Evolutionary conservation across 2,797 vertebrate species (phyloP).

Genomic region (Dromococcyx pavoninus): DNA sequence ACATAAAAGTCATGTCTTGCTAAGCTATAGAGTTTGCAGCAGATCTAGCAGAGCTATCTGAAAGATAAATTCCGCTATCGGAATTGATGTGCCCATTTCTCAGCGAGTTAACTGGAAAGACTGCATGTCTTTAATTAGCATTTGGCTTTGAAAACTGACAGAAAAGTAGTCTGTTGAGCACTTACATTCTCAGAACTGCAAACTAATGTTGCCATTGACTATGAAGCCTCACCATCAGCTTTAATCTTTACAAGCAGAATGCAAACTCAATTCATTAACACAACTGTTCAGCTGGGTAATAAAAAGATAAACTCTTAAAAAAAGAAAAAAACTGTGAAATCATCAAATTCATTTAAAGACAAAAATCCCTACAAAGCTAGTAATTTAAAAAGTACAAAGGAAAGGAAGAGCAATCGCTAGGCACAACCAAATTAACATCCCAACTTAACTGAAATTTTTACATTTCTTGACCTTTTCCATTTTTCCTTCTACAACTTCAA

Average conservation of each 20-base stretch:
- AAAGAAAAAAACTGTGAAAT: neutral
- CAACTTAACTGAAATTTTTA: conserved; percentile 34
- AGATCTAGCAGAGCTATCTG: neutral
- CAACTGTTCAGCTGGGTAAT: neutral
- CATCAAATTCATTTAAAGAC: conserved; percentile 28
- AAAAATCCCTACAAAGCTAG: conserved; percentile 53
- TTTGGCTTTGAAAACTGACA: conserved; percentile 24
- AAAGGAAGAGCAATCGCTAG: neutral
- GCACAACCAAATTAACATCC: conserved; percentile 30
- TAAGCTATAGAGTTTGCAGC: neutral
- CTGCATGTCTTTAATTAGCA: neutral
- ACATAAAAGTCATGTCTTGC: neutral
- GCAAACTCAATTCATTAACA: conserved; percentile 34
- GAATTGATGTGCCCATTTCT: neutral
- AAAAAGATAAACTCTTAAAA: conserved; percentile 18
- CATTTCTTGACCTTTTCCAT: conserved; percentile 50
- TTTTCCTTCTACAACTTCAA: conserved; percentile 23
- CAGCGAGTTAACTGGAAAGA: conserved; percentile 3
- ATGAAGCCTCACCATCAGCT: neutral
- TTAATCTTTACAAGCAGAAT: conserved; percentile 31
- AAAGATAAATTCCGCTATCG: conserved; percentile 16
- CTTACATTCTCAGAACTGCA: neutral
- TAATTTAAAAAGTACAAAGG: conserved; percentile 18
- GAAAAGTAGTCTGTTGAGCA: neutral
- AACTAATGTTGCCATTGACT: conserved; percentile 17